These are phyloP conservation scores for Malurus elegans DNA, from an alignment of 2,113 vertebrate species.

Conservation along the genomic window DNA sequence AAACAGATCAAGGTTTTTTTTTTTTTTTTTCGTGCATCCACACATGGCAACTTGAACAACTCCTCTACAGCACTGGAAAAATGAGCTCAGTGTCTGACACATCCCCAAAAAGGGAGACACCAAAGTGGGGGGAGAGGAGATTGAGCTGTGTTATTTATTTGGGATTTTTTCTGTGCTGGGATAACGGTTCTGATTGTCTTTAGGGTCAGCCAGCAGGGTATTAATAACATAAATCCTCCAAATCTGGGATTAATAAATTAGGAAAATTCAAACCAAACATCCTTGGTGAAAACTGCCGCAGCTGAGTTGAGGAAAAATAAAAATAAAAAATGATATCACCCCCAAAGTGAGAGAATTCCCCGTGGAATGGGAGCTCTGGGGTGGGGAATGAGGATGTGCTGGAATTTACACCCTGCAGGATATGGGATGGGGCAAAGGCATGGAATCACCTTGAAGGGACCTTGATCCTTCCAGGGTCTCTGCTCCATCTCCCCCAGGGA, in stretches of 20 bases:
- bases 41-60: neutral
- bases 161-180: neutral
- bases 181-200: neutral
- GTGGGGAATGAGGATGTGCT: neutral
- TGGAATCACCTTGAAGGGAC: neutral
- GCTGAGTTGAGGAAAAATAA: neutral
- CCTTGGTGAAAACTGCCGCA: neutral
- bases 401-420: neutral
- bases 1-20: slow-evolving; percentile 16
- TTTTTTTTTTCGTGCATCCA: neutral
- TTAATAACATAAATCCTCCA: neutral
- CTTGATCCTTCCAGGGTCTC: neutral
- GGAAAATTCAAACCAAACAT: neutral
- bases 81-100: neutral
- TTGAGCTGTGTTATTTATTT: neutral
- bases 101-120: neutral
- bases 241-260: neutral
- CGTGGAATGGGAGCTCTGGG: neutral
- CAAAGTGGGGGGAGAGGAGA: neutral
- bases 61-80: neutral
- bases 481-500: neutral
- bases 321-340: neutral
- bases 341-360: neutral
- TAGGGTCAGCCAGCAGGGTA: neutral
- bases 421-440: neutral